A percentile compares a stretch with the other conserved stretches of the same genome.
Evolutionary conservation across 2,797 vertebrate species (phyloP).

Genomic region (Muscicapa comitata): DNA sequence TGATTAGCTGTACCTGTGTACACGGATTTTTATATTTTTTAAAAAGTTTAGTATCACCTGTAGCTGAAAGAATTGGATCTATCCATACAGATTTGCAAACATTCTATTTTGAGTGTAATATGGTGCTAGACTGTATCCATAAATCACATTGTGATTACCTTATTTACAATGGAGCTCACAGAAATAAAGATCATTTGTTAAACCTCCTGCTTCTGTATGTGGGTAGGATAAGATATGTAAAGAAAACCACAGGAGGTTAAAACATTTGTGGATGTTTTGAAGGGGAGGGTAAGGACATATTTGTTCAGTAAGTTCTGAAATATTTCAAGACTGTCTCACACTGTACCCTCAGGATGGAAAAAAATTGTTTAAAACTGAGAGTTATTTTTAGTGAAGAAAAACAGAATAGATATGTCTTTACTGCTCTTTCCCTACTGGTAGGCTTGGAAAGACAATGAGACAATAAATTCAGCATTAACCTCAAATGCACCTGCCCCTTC

Average conservation of each 20-base stretch:
- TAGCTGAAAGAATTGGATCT: not conserved
- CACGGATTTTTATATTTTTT: not conserved
- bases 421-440: not conserved
- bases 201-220: not conserved
- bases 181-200: not conserved
- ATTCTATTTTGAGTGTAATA: not conserved
- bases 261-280: not conserved
- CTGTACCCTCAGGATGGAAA: not conserved
- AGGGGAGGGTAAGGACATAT: not conserved
- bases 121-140: not conserved
- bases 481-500: not conserved
- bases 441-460: not conserved
- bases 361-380: not conserved
- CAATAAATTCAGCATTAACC: not conserved
- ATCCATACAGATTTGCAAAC: not conserved
- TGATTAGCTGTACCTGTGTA: not conserved
- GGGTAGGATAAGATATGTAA: not conserved
- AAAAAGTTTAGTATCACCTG: not conserved
- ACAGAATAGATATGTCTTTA: not conserved
- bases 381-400: not conserved
- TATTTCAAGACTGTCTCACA: not conserved
- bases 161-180: not conserved
- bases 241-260: not conserved
- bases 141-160: not conserved
- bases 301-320: not conserved